These are phyloP conservation scores for Colistium nudipinnis DNA, from an alignment of 2,113 vertebrate species.

Conservation along the genomic window DNA sequence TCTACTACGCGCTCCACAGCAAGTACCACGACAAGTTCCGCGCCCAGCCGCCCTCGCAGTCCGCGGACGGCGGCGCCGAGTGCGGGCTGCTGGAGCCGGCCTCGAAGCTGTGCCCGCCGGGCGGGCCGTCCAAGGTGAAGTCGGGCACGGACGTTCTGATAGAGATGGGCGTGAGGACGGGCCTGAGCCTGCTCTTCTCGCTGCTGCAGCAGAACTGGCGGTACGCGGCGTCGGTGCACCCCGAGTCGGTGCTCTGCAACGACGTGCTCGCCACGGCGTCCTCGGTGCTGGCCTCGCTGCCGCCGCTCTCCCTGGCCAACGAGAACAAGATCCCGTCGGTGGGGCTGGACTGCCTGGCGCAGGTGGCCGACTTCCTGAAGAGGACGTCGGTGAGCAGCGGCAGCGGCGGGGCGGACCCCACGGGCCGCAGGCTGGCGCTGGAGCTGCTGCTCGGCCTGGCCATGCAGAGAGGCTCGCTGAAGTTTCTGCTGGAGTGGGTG, in stretches of 20 bases:
- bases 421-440: constrained; percentile 79
- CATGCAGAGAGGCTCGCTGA: constrained; percentile 83
- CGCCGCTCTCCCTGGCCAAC: constrained; percentile 84
- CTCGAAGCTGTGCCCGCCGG: constrained; percentile 69
- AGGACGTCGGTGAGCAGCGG: constrained; percentile 80
- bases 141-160: constrained; percentile 85
- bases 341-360: constrained; percentile 83
- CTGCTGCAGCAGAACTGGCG: constrained; percentile 85
- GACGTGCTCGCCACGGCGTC: constrained; percentile 83
- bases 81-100: constrained; percentile 70
- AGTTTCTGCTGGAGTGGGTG: constrained; percentile 86
- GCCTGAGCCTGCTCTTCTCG: constrained; percentile 84
- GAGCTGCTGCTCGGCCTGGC: constrained; percentile 83
- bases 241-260: constrained; percentile 82
- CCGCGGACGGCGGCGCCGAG: constrained; percentile 66
- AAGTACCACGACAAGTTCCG: constrained; percentile 85
- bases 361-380: constrained; percentile 84
- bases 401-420: constrained; percentile 77
- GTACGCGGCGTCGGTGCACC: constrained; percentile 69
- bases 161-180: constrained; percentile 86
- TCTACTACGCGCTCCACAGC: constrained; percentile 84
- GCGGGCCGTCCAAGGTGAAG: constrained; percentile 63
- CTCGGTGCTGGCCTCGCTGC: constrained; percentile 82
- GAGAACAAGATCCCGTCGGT: constrained; percentile 86
- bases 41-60: constrained; percentile 68